A percentile compares a stretch with the other conserved stretches of the same genome.
Evolutionary conservation across 2,888 invertebrate species (phyloP).

Genomic region (Gastracanthus pulcherrimus): DNA sequence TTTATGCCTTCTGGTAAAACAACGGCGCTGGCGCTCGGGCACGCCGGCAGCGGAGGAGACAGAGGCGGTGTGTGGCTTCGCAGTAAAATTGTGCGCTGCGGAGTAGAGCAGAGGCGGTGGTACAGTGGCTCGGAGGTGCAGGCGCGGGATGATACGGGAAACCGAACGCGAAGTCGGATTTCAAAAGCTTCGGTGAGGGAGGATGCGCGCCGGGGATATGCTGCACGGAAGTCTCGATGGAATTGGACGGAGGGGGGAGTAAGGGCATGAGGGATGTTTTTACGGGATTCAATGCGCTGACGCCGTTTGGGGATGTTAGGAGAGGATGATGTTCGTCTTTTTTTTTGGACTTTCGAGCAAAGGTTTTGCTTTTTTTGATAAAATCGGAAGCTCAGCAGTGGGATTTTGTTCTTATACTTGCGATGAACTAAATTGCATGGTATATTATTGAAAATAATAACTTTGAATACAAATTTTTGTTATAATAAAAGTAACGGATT

Average conservation of each 20-base stretch:
- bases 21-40: not conserved
- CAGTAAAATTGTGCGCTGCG: slow-evolving; percentile 1
- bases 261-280: not conserved
- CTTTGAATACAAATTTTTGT: no score
- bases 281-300: not conserved
- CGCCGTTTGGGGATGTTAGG: not conserved
- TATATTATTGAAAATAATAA: no score
- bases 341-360: no score
- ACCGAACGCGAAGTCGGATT: slow-evolving; percentile 39
- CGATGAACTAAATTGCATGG: no score
- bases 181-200: slow-evolving; percentile 37
- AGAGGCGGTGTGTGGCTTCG: not conserved
- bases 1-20: slow-evolving; percentile 43
- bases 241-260: not conserved
- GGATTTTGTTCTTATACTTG: no score
- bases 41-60: not conserved
- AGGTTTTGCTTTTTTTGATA: no score
- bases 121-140: no score
- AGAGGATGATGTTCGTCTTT: not conserved
- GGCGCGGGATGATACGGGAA: not conserved
- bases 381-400: no score
- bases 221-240: not conserved
- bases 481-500: no score
- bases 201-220: not conserved
- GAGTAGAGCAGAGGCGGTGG: no score